phyloP scores from a whole-genome alignment of 1,140 invertebrate genomes.

The Agraylea sexmaculata region DNA sequence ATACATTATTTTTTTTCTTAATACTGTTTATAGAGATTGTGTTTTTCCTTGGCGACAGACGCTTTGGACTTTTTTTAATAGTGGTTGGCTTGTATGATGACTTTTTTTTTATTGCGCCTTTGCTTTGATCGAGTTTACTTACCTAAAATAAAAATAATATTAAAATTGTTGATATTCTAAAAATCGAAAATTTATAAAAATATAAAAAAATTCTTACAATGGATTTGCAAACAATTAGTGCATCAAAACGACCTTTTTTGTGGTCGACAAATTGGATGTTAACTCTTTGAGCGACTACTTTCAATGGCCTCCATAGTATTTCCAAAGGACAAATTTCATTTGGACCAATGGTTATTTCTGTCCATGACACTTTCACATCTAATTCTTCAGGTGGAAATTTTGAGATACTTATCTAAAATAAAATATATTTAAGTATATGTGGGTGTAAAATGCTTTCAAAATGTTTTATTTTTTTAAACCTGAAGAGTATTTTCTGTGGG shows the following conservation, averaged over 20 bases:
- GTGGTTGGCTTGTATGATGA: background rate
- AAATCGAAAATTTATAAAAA: conserved; percentile 8
- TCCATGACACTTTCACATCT: conserved; percentile 40
- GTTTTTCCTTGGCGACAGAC: conserved; percentile 5
- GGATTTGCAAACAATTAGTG: conserved; percentile 50
- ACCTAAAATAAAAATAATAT: too few relatives aligned
- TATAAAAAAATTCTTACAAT: conserved; percentile 26
- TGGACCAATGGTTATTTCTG: conserved; percentile 35
- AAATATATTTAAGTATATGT: conserved; percentile 2
- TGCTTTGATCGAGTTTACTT: background rate
- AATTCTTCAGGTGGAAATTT: conserved; percentile 45
- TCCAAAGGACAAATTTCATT: conserved; percentile 36
- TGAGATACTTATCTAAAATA: conserved; percentile 43
- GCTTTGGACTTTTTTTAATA: conserved; percentile 12
- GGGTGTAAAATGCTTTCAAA: conserved; percentile 1
- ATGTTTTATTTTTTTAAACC: conserved; percentile 27
- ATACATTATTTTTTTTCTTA: conserved; percentile 2
- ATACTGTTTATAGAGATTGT: conserved; percentile 3
- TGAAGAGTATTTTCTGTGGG: conserved; percentile 41
- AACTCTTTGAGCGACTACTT: conserved; percentile 45
- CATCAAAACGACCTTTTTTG: conserved; percentile 50
- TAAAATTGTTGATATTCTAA: conserved; percentile 11
- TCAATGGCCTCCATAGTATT: conserved; percentile 47
- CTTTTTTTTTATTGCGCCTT: conserved; percentile 8
- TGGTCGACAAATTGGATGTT: conserved; percentile 49